A percentile compares a stretch with the other conserved stretches of the same genome.
phyloP scores from a whole-genome alignment of 2,113 vertebrate species.

The Psettodes erumei region DNA sequence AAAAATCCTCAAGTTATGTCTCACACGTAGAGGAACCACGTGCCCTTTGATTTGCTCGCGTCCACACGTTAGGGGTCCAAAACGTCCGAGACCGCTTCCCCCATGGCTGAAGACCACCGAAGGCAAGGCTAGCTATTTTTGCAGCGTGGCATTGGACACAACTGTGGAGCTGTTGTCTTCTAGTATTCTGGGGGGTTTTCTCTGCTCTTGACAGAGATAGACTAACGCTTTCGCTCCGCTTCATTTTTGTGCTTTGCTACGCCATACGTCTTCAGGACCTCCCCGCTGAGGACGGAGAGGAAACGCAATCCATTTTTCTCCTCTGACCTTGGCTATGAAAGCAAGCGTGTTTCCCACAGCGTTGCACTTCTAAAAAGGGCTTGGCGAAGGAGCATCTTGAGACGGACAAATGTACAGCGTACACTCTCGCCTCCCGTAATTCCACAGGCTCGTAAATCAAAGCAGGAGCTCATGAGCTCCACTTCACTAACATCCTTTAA shows the following conservation, averaged over 20 bases:
- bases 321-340: neutral
- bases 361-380: neutral
- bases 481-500: neutral
- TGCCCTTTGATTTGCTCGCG: neutral
- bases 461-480: neutral
- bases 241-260: neutral
- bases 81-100: too few relatives aligned
- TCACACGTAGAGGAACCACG: neutral
- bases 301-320: neutral
- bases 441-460: neutral
- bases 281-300: neutral
- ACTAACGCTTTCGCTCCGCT: neutral
- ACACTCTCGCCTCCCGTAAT: neutral
- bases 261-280: neutral
- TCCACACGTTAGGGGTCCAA: too few relatives aligned
- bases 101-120: neutral
- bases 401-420: neutral
- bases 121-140: neutral
- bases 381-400: neutral
- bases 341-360: neutral
- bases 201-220: neutral
- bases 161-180: neutral
- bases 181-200: too few relatives aligned
- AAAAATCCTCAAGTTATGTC: neutral
- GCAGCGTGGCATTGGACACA: neutral